Evolutionary conservation across 2,113 vertebrate genomes (phyloP).

Genomic region (Scomber scombrus): DNA sequence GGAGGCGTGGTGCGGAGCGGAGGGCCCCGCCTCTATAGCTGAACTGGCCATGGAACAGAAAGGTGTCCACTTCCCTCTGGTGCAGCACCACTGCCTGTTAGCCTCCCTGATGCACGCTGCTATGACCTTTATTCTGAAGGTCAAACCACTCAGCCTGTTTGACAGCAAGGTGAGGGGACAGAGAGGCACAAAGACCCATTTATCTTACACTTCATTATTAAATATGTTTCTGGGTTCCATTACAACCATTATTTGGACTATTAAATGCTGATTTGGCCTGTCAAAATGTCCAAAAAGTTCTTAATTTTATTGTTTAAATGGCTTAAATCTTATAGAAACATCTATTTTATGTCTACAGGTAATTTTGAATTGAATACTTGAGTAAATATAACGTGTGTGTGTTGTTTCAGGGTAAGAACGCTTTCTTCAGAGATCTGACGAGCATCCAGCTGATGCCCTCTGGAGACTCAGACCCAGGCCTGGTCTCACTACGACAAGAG

Average conservation of each 20-base stretch:
- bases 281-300: no score
- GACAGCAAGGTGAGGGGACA: conserved; percentile 91
- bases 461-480: conserved; percentile 91
- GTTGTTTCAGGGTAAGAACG: conserved; percentile 92
- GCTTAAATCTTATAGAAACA: no score
- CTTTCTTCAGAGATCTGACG: conserved; percentile 97
- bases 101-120: conserved; percentile 87
- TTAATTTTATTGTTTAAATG: no score
- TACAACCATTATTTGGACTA: no score
- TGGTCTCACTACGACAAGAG: conserved; percentile 91
- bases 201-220: no score
- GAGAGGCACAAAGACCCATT: neutral
- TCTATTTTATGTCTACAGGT: no score
- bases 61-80: conserved; percentile 92
- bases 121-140: conserved; percentile 90
- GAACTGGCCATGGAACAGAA: conserved; percentile 95
- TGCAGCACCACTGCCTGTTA: conserved; percentile 94
- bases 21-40: conserved; percentile 92
- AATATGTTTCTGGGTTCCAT: no score
- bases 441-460: conserved; percentile 96
- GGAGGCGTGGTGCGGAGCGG: conserved; percentile 89
- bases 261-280: no score
- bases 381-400: neutral
- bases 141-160: conserved; percentile 94
- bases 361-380: no score